Base-by-base conservation (phyloP, 2,113 vertebrate genomes). In the Mormyrus lacerda region DNA sequence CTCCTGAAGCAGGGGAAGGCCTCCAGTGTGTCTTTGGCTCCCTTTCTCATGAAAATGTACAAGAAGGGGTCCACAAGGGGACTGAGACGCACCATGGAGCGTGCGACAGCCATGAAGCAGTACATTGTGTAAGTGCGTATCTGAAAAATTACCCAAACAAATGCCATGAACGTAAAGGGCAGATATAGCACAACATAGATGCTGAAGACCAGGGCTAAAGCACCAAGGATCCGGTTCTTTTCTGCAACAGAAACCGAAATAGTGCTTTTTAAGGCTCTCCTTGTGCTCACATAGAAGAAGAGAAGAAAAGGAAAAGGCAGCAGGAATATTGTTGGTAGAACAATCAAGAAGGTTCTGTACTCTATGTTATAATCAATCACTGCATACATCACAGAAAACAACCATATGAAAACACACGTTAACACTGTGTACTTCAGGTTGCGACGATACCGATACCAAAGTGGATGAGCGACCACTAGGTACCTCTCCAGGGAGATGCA, bases 21-120 rank as follows among this genome's bases (percentile, higher is more conserved):
- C 0, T 90, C 50, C 73, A 92, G 2, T 6, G 90, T 90, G 61
- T 92, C 15, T 42, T 45, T 42, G 1, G 19, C 0, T 13, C 90
- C 89, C 48, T 89, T 92, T n/a, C 89, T 90, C 82, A 90, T 85
- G 44, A 89, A 90, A 19, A 91, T 89, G 44, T 91, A 91, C n/a
- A 90, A 69, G 15, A 91, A 45, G 24, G 89, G 89, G 55, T 91
- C 91, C 50, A 90, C 61, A 21, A 91, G 69, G 13, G 87, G 91
- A 88, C 73, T 91, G 0, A 90, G n/a, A 1, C 51, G 51, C 9
- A 87, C 58, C 11, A 91, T 27, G 50, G 47, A 44, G 31, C 58
- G 21, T 19, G 35, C 61, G 6, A 88, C 48, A 53, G 65, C 83
- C 83, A 79, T 73, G 19, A 76, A 1, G n/a, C 82, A 84, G 85